phyloP scores from a whole-genome alignment of 2,113 vertebrate genomes.

The Vimba vimba region DNA sequence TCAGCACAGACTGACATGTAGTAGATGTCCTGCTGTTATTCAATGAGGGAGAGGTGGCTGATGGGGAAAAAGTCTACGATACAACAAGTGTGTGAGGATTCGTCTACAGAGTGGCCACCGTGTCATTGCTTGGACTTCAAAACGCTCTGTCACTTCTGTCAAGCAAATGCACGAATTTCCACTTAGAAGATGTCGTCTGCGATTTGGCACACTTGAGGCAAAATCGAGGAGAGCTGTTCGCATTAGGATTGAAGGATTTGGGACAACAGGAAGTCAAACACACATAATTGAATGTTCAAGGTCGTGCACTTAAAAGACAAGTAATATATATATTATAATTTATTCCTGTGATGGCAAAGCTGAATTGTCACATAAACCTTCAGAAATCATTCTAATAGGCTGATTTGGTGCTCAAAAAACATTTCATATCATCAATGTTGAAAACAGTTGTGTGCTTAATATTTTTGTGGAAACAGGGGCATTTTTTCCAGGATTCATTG shows the following conservation, averaged over 20 bases:
- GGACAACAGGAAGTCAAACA: constrained; percentile 26
- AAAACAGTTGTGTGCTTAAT: too few species aligned
- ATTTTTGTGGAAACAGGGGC: too few species aligned
- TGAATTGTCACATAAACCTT: too few species aligned
- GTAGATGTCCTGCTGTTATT: constrained; percentile 36
- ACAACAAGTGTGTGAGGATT: constrained; percentile 35
- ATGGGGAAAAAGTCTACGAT: constrained; percentile 11
- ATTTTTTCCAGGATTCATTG: not conserved
- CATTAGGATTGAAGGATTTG: constrained; percentile 38
- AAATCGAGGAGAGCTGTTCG: constrained; percentile 44
- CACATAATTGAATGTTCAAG: constrained; percentile 29
- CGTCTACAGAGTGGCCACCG: not conserved
- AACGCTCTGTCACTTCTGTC: constrained; percentile 22
- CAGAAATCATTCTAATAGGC: too few species aligned
- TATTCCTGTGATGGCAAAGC: too few species aligned
- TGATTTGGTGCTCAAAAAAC: too few species aligned
- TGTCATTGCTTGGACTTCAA: constrained; percentile 37
- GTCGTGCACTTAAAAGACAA: not conserved
- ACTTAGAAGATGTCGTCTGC: constrained; percentile 10
- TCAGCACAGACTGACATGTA: not conserved
- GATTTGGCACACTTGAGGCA: constrained; percentile 20
- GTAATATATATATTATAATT: too few species aligned
- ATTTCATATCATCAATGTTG: too few species aligned
- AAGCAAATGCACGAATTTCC: constrained; percentile 12
- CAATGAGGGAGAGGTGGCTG: constrained; percentile 30